A percentile compares a stretch with the other conserved stretches of the same genome.
phyloP scores from a whole-genome alignment of 1,140 invertebrate species.

The Papilio machaon region DNA sequence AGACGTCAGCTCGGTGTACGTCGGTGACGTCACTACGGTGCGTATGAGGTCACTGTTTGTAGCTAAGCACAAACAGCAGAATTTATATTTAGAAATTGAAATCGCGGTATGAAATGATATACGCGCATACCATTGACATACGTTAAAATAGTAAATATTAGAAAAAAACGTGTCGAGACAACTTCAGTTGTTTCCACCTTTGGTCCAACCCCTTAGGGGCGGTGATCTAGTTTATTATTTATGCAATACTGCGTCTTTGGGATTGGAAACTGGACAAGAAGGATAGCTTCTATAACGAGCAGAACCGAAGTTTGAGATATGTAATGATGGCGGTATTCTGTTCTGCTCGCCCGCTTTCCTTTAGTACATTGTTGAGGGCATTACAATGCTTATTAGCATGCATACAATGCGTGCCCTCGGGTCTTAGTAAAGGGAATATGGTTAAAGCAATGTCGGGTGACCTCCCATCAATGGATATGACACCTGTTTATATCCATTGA shows the following conservation, averaged over 20 bases:
- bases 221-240: constrained; percentile 12
- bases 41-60: constrained; percentile 18
- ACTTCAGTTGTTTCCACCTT: neutral
- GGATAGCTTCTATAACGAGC: constrained; percentile 38
- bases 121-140: constrained; percentile 20
- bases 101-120: neutral
- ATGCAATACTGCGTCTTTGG: neutral
- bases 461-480: constrained; percentile 47
- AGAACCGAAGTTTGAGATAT: constrained; percentile 33
- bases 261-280: constrained; percentile 33
- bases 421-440: constrained; percentile 75
- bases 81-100: constrained; percentile 3
- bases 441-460: constrained; percentile 69
- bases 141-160: too few species aligned
- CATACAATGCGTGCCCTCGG: constrained; percentile 62
- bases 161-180: neutral
- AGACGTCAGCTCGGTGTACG: constrained; percentile 28
- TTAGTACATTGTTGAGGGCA: constrained; percentile 48
- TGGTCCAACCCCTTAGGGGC: neutral
- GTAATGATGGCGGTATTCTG: constrained; percentile 36
- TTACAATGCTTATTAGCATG: constrained; percentile 56
- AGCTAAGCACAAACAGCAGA: neutral
- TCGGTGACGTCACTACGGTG: constrained; percentile 1
- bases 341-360: constrained; percentile 48
- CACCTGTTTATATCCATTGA: constrained; percentile 44